Conservation (phyloP, 2,797 vertebrate species). For the Sebastes dallii region DNA sequence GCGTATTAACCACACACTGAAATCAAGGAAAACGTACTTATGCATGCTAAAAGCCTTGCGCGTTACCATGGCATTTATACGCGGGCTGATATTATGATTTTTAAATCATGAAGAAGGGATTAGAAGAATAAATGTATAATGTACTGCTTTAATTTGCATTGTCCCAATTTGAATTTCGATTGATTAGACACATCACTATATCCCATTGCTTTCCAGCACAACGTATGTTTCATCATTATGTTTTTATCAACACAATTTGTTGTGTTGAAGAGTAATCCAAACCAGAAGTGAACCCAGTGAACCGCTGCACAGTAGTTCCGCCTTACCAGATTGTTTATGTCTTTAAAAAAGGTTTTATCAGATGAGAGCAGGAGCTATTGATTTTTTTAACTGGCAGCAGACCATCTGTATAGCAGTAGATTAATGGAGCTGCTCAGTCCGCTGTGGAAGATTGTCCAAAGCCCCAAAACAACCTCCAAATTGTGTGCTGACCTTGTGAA, state of each 20-base stretch:
- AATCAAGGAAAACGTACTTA: too few species aligned
- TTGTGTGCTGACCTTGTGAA: constrained; percentile 54
- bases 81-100: too few species aligned
- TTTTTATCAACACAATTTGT: neutral
- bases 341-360: constrained; percentile 1
- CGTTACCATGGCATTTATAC: too few species aligned
- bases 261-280: neutral
- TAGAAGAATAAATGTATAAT: neutral
- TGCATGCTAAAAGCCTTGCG: too few species aligned
- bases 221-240: neutral
- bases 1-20: too few species aligned
- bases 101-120: neutral
- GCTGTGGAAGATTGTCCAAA: constrained; percentile 37
- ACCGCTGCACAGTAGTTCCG: neutral
- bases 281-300: neutral
- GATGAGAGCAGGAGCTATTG: constrained; percentile 15
- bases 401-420: constrained; percentile 22
- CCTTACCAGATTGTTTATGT: neutral
- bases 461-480: constrained; percentile 55
- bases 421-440: constrained; percentile 49
- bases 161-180: neutral
- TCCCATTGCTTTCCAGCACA: neutral
- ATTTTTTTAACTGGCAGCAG: constrained; percentile 27
- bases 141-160: neutral
- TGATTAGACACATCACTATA: neutral